Conservation (phyloP, 2,113 vertebrate genomes). For the Micromys minutus region DNA sequence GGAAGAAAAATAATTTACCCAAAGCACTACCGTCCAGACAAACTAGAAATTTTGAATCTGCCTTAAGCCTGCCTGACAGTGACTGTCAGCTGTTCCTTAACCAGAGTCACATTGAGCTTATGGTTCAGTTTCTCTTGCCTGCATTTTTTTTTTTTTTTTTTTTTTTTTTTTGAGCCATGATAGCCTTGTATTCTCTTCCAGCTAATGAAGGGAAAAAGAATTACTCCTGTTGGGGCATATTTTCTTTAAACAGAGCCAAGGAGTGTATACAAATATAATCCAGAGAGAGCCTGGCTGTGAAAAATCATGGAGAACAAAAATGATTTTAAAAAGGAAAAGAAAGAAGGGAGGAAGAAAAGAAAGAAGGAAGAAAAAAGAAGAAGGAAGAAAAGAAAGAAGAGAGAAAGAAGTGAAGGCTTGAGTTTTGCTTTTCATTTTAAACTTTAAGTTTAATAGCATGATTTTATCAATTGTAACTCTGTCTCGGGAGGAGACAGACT, state of each 20-base stretch:
- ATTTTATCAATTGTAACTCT: slow-evolving; percentile 1
- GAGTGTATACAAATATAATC: neutral
- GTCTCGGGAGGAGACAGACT: neutral
- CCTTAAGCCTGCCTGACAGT: neutral
- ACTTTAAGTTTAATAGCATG: neutral
- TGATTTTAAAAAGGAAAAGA: neutral
- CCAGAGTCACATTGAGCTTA: neutral
- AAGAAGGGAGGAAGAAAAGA: no score
- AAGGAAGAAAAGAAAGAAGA: neutral
- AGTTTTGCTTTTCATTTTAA: neutral
- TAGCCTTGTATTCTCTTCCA: neutral
- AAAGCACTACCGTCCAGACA: neutral
- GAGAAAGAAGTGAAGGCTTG: neutral
- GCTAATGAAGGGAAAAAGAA: neutral
- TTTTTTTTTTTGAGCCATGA: neutral
- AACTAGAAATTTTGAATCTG: neutral
- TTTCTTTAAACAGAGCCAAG: neutral
- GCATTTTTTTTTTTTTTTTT: no score
- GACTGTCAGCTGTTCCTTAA: neutral
- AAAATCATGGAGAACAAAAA: neutral
- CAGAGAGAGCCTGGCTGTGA: neutral
- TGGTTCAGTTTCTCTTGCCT: neutral
- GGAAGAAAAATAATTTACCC: neutral
- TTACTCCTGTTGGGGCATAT: fast-evolving
- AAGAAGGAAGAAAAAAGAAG: neutral